A percentile compares a stretch with the other conserved stretches of the same genome.
These are phyloP conservation scores for Aethina tumida DNA, from an alignment of 1,140 invertebrate genomes.

Conservation along the genomic window DNA sequence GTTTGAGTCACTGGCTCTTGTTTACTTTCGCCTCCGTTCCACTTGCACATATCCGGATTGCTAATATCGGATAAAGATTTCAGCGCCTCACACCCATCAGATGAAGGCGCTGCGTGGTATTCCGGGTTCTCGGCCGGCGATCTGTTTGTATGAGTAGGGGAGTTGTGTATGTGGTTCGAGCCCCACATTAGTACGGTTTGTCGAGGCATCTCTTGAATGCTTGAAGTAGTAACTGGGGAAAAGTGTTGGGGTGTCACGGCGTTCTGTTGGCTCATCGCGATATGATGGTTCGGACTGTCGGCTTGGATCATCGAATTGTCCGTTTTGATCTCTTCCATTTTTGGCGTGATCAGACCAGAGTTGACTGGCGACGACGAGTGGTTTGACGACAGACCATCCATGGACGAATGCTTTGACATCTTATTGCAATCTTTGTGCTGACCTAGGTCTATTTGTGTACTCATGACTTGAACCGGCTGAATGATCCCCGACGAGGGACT, in stretches of 20 bases:
- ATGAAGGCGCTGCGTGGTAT: slow-evolving; percentile 32
- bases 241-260: slow-evolving; percentile 41
- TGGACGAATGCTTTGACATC: slow-evolving; percentile 43
- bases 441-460: slow-evolving; percentile 23
- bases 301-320: slow-evolving; percentile 37
- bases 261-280: slow-evolving; percentile 36
- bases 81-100: slow-evolving; percentile 39
- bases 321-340: slow-evolving; percentile 53
- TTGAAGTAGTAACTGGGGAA: slow-evolving; percentile 28
- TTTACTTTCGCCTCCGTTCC: slow-evolving; percentile 28
- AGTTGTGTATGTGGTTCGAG: slow-evolving; percentile 34
- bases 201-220: slow-evolving; percentile 41
- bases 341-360: slow-evolving; percentile 48
- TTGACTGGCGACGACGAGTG: slow-evolving; percentile 47
- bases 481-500: slow-evolving; percentile 41
- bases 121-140: slow-evolving; percentile 37
- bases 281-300: slow-evolving; percentile 36
- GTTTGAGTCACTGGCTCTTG: slow-evolving; percentile 22
- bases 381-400: slow-evolving; percentile 41
- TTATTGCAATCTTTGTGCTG: slow-evolving; percentile 36
- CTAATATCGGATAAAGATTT: slow-evolving; percentile 48
- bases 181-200: slow-evolving; percentile 87
- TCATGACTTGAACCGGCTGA: slow-evolving; percentile 40
- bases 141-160: slow-evolving; percentile 33
- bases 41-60: slow-evolving; percentile 31